Conservation (phyloP, 2,113 vertebrate species). For the Pseudonaja textilis region DNA sequence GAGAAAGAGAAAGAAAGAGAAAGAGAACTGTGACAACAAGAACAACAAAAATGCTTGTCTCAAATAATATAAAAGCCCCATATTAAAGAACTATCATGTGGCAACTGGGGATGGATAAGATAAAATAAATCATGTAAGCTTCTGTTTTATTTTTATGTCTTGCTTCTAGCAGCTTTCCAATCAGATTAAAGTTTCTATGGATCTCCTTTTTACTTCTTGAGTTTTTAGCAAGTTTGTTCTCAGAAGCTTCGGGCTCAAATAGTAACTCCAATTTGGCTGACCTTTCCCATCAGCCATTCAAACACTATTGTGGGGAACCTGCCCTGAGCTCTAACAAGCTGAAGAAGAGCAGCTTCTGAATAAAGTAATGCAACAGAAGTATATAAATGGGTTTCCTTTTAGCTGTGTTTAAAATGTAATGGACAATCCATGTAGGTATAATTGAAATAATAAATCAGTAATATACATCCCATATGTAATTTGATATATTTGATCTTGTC, state of each 20-base stretch:
- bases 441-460: background rate
- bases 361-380: constrained; percentile 38
- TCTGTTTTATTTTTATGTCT: background rate
- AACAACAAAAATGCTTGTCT: background rate
- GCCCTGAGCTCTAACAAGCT: constrained; percentile 43
- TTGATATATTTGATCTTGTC: background rate
- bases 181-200: background rate
- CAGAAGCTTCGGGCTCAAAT: constrained; percentile 42
- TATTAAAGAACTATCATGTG: background rate
- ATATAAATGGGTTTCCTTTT: background rate
- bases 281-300: constrained; percentile 43
- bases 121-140: background rate
- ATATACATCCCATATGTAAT: background rate
- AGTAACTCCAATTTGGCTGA: constrained; percentile 49
- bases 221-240: constrained; percentile 26
- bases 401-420: background rate
- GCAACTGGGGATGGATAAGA: background rate
- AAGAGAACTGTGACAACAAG: background rate
- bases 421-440: background rate
- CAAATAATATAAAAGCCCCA: background rate
- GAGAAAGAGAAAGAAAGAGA: background rate
- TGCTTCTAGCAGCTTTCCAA: constrained; percentile 15
- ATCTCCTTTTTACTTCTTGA: background rate
- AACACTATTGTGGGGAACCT: constrained; percentile 22
- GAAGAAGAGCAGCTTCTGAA: constrained; percentile 27